Conservation (phyloP, 2,797 vertebrate species). For the Periophthalmus magnuspinnatus region DNA sequence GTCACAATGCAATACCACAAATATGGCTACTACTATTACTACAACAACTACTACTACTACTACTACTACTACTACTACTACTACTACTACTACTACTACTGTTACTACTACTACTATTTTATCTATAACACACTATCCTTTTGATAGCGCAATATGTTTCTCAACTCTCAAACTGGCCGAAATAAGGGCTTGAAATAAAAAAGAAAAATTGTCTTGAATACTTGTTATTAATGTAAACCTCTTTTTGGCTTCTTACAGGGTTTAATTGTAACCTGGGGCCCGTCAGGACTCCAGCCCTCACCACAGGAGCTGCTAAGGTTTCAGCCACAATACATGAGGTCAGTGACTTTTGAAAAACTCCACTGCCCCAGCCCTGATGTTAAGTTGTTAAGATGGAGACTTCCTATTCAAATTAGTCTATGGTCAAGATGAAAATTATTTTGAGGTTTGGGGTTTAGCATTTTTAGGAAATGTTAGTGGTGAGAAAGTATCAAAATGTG, state of each 20-base stretch:
- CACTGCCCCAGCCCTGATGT: slow-evolving; percentile 42
- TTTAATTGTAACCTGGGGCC: slow-evolving; percentile 62
- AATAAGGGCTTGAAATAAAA: slow-evolving; percentile 55
- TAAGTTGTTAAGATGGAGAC: slow-evolving; percentile 37
- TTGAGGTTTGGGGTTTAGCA: slow-evolving; percentile 28
- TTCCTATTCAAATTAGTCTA: slow-evolving; percentile 21
- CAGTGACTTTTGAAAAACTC: slow-evolving; percentile 43
- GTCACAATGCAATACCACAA: too few species aligned
- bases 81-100: too few species aligned
- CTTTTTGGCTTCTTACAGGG: slow-evolving; percentile 53
- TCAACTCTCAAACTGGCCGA: slow-evolving; percentile 39
- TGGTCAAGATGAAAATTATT: slow-evolving; percentile 18
- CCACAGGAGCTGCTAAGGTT: slow-evolving; percentile 63
- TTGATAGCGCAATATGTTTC: too few species aligned
- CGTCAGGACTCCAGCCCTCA: slow-evolving; percentile 56
- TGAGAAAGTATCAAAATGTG: slow-evolving; percentile 18
- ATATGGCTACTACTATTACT: too few species aligned
- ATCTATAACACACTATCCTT: too few species aligned
- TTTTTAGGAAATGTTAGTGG: neutral
- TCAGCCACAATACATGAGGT: slow-evolving; percentile 50
- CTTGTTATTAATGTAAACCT: slow-evolving; percentile 59
- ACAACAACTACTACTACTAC: too few species aligned
- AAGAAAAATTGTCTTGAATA: slow-evolving; percentile 58
- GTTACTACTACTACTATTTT: too few species aligned
- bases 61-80: too few species aligned